Evolutionary conservation across 2,797 vertebrate genomes (phyloP).

Genomic region (Anabas testudineus): DNA sequence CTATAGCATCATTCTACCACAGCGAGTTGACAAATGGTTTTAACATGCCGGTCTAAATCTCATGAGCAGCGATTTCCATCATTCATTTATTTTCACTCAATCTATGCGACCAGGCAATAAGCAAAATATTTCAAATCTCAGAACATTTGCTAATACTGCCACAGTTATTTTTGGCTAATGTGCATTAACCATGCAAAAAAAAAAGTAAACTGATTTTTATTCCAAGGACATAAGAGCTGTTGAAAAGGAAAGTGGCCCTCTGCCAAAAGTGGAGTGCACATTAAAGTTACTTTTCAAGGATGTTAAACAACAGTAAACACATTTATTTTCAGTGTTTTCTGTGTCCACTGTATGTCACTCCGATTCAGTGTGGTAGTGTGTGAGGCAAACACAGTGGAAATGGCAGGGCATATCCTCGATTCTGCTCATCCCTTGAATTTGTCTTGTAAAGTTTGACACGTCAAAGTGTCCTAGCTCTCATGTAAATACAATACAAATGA

Average conservation of each 20-base stretch:
- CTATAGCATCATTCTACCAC: not conserved
- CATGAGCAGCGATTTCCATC: not conserved
- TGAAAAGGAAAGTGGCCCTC: not conserved
- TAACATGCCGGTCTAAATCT: not conserved
- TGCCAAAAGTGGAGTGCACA: not conserved
- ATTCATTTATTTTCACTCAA: not conserved
- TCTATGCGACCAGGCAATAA: not conserved
- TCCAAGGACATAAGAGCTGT: not conserved
- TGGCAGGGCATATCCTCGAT: not conserved
- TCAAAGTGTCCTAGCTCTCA: slow-evolving; percentile 24
- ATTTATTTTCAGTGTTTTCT: not conserved
- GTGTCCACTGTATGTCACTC: not conserved
- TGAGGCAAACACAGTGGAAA: slow-evolving; percentile 32
- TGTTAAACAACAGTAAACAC: not conserved
- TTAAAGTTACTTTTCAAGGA: not conserved
- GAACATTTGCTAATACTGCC: not conserved
- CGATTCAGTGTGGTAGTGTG: not conserved
- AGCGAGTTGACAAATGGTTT: not conserved
- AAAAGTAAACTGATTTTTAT: not conserved
- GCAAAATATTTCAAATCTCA: not conserved
- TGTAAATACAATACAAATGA: slow-evolving; percentile 56
- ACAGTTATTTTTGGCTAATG: not conserved
- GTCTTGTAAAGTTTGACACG: slow-evolving; percentile 57
- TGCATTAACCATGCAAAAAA: not conserved
- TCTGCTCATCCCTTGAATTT: slow-evolving; percentile 33